phyloP scores from a whole-genome alignment of 2,888 invertebrate species.

The Leucania comma region DNA sequence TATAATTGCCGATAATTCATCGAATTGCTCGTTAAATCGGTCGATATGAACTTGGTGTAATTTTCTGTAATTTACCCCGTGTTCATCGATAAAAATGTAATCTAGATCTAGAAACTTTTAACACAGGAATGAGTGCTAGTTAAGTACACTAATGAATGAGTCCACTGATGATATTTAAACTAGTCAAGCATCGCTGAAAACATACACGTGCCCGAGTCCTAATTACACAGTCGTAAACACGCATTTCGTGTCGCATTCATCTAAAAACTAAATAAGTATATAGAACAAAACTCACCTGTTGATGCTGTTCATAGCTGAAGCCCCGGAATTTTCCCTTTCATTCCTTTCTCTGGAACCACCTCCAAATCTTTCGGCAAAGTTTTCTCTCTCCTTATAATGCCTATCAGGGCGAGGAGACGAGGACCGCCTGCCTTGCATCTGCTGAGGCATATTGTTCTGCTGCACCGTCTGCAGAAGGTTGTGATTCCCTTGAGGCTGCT shows the following conservation, averaged over 20 bases:
- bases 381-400: slow-evolving; percentile 89
- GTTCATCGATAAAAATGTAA: slow-evolving; percentile 4
- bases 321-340: slow-evolving; percentile 89
- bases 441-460: slow-evolving; percentile 87
- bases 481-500: slow-evolving; percentile 88
- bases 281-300: slow-evolving; percentile 89
- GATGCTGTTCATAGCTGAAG: slow-evolving; percentile 92
- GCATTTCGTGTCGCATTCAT: slow-evolving; percentile 4
- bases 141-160: neutral
- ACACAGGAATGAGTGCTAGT: neutral
- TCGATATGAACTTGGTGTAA: slow-evolving; percentile 43
- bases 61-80: slow-evolving; percentile 30
- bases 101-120: slow-evolving; percentile 10
- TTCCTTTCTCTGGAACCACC: slow-evolving; percentile 89
- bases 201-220: slow-evolving; percentile 1
- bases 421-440: slow-evolving; percentile 87
- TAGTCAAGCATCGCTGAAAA: slow-evolving; percentile 13
- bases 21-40: slow-evolving; percentile 34
- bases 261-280: slow-evolving; percentile 22
- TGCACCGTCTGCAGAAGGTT: slow-evolving; percentile 87
- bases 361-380: slow-evolving; percentile 82
- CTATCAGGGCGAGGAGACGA: slow-evolving; percentile 86
- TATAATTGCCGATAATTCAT: slow-evolving; percentile 49
- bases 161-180: neutral
- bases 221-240: slow-evolving; percentile 12